phyloP scores from a whole-genome alignment of 2,888 invertebrate species.

The Criorhina ranunculi region DNA sequence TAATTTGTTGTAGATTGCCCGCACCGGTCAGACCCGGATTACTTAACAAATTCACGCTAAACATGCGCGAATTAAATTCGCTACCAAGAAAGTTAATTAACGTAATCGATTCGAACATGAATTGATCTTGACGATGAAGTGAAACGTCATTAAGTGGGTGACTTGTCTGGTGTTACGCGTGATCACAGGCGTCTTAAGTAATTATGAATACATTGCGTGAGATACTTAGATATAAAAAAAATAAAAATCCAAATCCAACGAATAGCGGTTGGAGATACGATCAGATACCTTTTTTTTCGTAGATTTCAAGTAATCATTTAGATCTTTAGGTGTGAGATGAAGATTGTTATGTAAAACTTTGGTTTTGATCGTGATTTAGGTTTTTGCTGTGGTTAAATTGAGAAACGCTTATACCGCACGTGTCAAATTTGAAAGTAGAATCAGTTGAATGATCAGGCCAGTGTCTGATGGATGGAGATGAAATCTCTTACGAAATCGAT shows the following conservation, averaged over 20 bases:
- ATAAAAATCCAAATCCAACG: constrained; percentile 1
- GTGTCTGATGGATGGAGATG: too few species aligned
- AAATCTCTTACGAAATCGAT: too few species aligned
- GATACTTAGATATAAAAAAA: not conserved
- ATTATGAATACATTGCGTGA: constrained; percentile 14
- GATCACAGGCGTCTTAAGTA: not conserved
- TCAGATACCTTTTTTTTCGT: too few species aligned
- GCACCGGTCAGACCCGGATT: not conserved
- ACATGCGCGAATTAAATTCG: constrained; percentile 30
- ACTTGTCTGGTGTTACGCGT: not conserved
- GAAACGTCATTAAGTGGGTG: constrained; percentile 30
- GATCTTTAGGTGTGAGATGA: too few species aligned
- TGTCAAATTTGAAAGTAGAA: too few species aligned
- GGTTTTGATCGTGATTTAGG: too few species aligned
- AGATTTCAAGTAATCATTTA: too few species aligned
- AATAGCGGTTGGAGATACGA: too few species aligned
- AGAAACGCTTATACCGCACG: too few species aligned
- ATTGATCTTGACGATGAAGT: constrained; percentile 6
- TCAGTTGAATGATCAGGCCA: too few species aligned
- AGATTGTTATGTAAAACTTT: too few species aligned
- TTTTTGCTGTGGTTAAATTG: too few species aligned
- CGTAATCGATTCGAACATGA: constrained; percentile 28
- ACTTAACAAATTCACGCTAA: constrained; percentile 22
- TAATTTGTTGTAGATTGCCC: constrained; percentile 5
- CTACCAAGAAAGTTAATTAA: constrained; percentile 23